phyloP scores from a whole-genome alignment of 2,888 invertebrate genomes.

The Trissoscelio sp. region DNA sequence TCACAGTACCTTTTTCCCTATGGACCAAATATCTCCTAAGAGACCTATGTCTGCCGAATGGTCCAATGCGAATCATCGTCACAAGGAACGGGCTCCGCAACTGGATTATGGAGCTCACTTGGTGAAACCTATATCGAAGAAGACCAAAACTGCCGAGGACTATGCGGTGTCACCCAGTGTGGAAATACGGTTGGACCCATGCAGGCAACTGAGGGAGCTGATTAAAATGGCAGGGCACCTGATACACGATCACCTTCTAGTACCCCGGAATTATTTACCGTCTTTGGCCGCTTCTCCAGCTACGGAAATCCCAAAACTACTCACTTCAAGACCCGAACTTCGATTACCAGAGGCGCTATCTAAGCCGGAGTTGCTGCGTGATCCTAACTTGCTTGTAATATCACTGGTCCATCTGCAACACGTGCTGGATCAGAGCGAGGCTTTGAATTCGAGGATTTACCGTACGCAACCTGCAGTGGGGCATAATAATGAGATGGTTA shows the following conservation, averaged over 20 bases:
- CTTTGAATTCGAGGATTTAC: constrained; percentile 62
- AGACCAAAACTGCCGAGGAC: constrained; percentile 11
- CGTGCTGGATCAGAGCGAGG: constrained; percentile 80
- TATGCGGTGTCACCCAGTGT: constrained; percentile 70
- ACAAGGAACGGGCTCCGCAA: constrained; percentile 50
- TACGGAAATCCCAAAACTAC: constrained; percentile 90
- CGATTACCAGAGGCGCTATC: constrained; percentile 90
- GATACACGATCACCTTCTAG: constrained; percentile 92
- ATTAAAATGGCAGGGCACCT: constrained; percentile 88
- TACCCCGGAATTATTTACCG: constrained; percentile 90
- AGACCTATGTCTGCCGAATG: constrained; percentile 74
- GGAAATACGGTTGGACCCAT: constrained; percentile 83
- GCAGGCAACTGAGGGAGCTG: constrained; percentile 89
- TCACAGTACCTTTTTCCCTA: constrained; percentile 66
- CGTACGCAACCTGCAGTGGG: constrained; percentile 37
- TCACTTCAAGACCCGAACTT: constrained; percentile 89
- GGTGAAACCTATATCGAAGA: constrained; percentile 22
- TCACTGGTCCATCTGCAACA: constrained; percentile 89
- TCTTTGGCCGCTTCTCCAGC: constrained; percentile 89
- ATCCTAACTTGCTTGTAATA: constrained; percentile 91
- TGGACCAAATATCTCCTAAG: constrained; percentile 70
- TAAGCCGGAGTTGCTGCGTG: constrained; percentile 89
- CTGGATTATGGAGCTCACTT: constrained; percentile 22
- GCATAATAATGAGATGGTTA: constrained; percentile 40
- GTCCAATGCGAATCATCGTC: constrained; percentile 56